A percentile compares a stretch with the other conserved stretches of the same genome.
Conservation (phyloP, 2,113 vertebrate genomes). For the Pteropus alecto region DNA sequence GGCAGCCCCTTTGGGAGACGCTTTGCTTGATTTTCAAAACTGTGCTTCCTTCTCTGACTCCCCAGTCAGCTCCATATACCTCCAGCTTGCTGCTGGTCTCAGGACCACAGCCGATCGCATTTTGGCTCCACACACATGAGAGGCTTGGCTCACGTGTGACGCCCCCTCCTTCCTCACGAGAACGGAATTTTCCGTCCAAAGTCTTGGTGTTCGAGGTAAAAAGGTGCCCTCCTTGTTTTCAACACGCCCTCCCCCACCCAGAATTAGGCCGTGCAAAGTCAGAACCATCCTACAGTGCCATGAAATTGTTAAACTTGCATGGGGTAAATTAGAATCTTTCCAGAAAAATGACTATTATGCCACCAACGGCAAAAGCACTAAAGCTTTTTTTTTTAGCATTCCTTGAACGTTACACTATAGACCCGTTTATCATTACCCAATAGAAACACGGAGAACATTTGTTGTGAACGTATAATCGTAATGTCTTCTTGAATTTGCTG, state of each 20-base stretch:
- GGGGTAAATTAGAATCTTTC: background rate
- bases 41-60: accelerated
- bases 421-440: background rate
- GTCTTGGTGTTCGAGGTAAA: too few relatives aligned
- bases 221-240: accelerated
- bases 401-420: background rate
- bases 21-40: too few relatives aligned
- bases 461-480: background rate
- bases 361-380: background rate
- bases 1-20: background rate
- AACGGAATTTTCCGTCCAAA: too few relatives aligned
- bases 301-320: too few relatives aligned
- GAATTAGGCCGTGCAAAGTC: background rate
- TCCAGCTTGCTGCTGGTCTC: too few relatives aligned
- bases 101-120: too few relatives aligned
- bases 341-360: too few relatives aligned
- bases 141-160: too few relatives aligned
- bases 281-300: accelerated
- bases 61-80: accelerated
- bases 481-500: background rate
- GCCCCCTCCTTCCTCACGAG: too few relatives aligned
- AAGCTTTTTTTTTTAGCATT: too few relatives aligned
- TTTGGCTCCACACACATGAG: too few relatives aligned
- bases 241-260: accelerated
- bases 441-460: too few relatives aligned